Evolutionary conservation across 2,888 invertebrate species (phyloP).

Genomic region (Epinotia nisella): DNA sequence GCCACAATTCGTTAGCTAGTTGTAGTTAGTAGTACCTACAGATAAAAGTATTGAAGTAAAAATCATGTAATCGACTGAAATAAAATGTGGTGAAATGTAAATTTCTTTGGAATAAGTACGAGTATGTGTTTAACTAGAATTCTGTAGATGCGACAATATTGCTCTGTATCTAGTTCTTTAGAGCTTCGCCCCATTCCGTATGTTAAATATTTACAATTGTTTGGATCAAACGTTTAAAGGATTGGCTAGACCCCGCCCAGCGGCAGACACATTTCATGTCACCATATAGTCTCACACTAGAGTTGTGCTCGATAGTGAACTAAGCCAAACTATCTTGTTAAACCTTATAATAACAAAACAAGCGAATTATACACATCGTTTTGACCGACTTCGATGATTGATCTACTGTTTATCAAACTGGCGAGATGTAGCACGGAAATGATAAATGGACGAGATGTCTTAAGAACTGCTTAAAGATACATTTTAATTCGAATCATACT

Average conservation of each 20-base stretch:
- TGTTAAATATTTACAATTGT: constrained; percentile 40
- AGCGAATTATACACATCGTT: not conserved
- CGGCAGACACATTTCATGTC: constrained; percentile 61
- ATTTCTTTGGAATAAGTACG: not conserved
- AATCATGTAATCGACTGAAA: not conserved
- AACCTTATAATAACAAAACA: not conserved
- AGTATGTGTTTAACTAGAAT: not conserved
- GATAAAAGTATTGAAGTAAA: too few species aligned
- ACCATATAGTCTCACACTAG: constrained; percentile 53
- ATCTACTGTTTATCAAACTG: too few species aligned
- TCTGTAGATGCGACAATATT: not conserved
- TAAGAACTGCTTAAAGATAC: too few species aligned
- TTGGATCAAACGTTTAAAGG: constrained; percentile 35
- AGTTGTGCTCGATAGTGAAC: constrained; percentile 9
- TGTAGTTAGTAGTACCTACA: too few species aligned
- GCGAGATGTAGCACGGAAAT: too few species aligned
- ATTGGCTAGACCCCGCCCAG: constrained; percentile 39
- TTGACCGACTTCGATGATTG: not conserved
- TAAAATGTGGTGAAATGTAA: not conserved
- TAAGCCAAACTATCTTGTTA: not conserved
- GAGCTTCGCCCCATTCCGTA: constrained; percentile 12
- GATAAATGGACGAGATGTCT: too few species aligned
- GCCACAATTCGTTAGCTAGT: too few species aligned
- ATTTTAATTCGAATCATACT: too few species aligned
- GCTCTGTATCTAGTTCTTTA: constrained; percentile 9